phyloP scores from a whole-genome alignment of 2,888 invertebrate species.

The Cartodere bifasciata region DNA sequence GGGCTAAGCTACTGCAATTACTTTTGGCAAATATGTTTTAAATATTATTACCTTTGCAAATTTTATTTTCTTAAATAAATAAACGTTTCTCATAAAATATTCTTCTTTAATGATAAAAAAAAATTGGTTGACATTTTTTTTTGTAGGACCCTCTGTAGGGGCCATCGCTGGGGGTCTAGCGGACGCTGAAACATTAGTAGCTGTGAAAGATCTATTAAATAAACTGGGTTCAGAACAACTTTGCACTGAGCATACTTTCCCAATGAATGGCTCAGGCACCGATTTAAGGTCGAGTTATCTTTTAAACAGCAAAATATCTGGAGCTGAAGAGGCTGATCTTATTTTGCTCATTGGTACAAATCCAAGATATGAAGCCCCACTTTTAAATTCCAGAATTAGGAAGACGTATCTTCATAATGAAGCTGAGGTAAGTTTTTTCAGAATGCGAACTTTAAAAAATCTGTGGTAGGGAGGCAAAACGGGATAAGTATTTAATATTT shows the following conservation, averaged over 20 bases:
- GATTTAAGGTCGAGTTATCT: conserved; percentile 87
- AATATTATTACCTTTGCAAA: no score
- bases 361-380: conserved; percentile 92
- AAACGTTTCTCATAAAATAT: not conserved
- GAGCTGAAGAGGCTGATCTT: conserved; percentile 87
- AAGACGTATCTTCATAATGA: conserved; percentile 95
- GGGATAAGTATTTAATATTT: no score
- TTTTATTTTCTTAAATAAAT: no score
- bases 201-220: conserved; percentile 87
- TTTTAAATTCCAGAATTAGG: conserved; percentile 88
- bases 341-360: conserved; percentile 92
- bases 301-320: conserved; percentile 79
- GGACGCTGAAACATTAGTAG: conserved; percentile 83
- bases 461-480: no score
- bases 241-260: conserved; percentile 87
- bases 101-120: not conserved
- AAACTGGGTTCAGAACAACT: conserved; percentile 70
- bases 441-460: no score
- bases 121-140: no score
- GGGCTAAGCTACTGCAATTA: no score
- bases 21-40: no score
- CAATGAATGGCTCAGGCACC: conserved; percentile 63
- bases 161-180: conserved; percentile 83
- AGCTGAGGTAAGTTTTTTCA: conserved; percentile 49
- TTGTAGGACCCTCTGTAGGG: conserved; percentile 42